Conservation (phyloP, 92 coral and sea anemone genomes). For the Porites divaricata region DNA sequence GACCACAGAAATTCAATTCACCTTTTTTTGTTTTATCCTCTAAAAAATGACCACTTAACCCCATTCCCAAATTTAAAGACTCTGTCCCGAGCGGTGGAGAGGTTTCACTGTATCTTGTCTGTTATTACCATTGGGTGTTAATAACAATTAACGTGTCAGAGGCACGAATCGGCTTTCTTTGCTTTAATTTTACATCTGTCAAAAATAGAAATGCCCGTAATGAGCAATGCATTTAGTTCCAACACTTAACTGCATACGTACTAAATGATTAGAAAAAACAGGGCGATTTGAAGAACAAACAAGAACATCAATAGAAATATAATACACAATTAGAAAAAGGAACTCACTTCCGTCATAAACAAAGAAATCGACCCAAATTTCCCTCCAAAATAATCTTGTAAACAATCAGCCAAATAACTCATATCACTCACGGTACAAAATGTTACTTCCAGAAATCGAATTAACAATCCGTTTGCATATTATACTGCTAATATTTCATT, state of each 20-base stretch:
- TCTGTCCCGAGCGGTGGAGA: too few relatives aligned
- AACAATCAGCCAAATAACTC: not conserved
- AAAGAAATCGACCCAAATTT: not conserved
- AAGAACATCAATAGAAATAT: not conserved
- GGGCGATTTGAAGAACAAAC: not conserved
- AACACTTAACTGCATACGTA: not conserved
- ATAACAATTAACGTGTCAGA: not conserved
- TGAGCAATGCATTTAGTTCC: not conserved
- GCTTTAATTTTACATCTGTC: constrained; percentile 7
- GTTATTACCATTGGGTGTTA: not conserved
- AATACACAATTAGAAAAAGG: not conserved
- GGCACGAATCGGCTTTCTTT: too few relatives aligned
- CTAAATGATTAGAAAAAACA: not conserved
- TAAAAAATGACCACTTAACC: too few relatives aligned
- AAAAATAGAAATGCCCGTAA: not conserved
- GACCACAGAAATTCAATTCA: too few relatives aligned
- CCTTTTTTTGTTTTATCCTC: too few relatives aligned
- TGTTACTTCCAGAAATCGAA: not conserved
- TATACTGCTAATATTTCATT: not conserved
- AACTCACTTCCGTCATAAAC: constrained; percentile 33
- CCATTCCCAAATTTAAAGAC: too few relatives aligned
- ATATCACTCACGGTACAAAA: not conserved
- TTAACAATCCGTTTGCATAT: not conserved
- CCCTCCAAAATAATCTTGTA: not conserved
- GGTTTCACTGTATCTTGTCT: too few relatives aligned